Percentiles rank a stretch among this genome's conserved stretches.
phyloP scores from a whole-genome alignment of 2,797 vertebrate genomes.

The Argyrosomus regius region DNA sequence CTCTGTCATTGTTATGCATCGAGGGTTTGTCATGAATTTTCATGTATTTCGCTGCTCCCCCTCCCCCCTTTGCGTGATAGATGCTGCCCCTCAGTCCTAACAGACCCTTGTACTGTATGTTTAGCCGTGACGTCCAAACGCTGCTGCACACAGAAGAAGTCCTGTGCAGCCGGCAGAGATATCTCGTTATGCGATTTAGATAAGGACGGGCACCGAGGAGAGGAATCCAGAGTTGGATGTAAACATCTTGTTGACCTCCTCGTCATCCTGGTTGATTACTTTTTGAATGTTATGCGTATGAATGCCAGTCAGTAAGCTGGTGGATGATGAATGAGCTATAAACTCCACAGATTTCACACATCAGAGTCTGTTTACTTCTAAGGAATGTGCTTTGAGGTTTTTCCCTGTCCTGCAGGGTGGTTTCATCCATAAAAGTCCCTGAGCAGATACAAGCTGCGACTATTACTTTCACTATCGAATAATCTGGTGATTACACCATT shows the following conservation, averaged over 20 bases:
- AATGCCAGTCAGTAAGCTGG: background rate
- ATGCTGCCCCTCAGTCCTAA: conserved; percentile 1
- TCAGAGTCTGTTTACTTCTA: background rate
- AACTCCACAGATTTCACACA: too few species aligned
- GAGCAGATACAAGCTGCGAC: background rate
- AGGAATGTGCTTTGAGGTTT: background rate
- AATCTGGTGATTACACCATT: too few species aligned
- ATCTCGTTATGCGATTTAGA: conserved; percentile 44
- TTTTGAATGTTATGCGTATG: background rate
- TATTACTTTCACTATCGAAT: background rate
- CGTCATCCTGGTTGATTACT: background rate
- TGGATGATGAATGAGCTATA: too few species aligned
- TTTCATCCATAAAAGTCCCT: background rate
- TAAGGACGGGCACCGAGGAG: conserved; percentile 8
- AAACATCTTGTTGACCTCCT: conserved; percentile 15
- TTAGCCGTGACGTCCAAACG: conserved; percentile 53
- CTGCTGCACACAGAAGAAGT: conserved; percentile 59
- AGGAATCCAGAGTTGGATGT: conserved; percentile 6
- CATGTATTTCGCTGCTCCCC: conserved; percentile 13
- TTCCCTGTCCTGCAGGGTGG: background rate
- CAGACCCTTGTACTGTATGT: conserved; percentile 32
- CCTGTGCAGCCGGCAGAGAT: conserved; percentile 41
- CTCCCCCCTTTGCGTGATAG: background rate
- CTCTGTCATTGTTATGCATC: conserved; percentile 12
- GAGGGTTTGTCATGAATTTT: conserved; percentile 61